Conservation (phyloP, 2,797 vertebrate species). For the Manis crassicaudata region DNA sequence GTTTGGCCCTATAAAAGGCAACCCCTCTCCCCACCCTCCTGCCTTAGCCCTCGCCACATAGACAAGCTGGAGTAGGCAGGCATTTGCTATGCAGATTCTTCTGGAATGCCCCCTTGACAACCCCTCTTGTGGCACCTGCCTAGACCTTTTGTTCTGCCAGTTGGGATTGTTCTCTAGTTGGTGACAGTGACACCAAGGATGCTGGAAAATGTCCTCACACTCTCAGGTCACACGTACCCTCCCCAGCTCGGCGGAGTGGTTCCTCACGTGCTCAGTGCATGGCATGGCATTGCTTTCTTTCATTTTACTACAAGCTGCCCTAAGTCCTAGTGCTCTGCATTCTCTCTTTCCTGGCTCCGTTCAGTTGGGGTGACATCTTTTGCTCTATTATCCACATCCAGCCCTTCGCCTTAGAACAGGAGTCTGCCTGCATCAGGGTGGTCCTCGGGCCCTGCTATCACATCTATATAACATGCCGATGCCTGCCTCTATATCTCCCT, state of each 20-base stretch:
- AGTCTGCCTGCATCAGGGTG: neutral
- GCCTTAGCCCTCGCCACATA: neutral
- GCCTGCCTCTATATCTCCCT: neutral
- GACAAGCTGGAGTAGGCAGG: neutral
- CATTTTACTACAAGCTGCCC: neutral
- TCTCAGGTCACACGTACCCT: fast-evolving
- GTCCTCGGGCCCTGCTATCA: neutral
- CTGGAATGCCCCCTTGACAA: neutral
- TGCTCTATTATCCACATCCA: neutral
- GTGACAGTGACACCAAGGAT: neutral
- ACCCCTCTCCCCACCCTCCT: fast-evolving
- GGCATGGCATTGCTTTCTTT: neutral
- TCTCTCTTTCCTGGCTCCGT: neutral
- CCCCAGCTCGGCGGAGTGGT: neutral
- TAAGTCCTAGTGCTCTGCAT: neutral
- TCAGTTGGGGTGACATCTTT: neutral
- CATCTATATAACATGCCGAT: too few relatives aligned
- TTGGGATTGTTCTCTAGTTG: neutral
- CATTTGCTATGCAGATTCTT: neutral
- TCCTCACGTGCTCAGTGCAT: neutral
- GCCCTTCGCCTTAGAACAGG: neutral
- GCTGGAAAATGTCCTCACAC: neutral
- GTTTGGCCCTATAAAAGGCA: neutral
- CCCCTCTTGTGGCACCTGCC: neutral
- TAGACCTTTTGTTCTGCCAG: neutral